Conservation (phyloP, 2,888 invertebrate genomes). For the Ormyrus pomaceus region DNA sequence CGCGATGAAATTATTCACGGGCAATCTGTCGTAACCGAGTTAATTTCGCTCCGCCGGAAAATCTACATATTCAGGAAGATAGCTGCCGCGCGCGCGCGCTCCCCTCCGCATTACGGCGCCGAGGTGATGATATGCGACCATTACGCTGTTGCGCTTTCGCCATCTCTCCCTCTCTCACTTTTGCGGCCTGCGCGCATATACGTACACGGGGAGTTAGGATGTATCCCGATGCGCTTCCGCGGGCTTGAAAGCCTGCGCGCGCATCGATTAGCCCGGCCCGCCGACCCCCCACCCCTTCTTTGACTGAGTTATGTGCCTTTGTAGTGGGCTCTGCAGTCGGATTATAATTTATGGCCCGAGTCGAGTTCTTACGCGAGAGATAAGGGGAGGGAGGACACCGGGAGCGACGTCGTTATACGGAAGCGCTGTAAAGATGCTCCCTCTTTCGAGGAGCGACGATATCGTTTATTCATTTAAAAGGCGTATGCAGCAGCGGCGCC, state of each 20-base stretch:
- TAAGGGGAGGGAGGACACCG: background rate
- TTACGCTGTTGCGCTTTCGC: constrained; percentile 50
- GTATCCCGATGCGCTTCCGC: constrained; percentile 44
- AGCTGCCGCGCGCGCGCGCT: constrained; percentile 37
- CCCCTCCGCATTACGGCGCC: constrained; percentile 38
- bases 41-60: constrained; percentile 65
- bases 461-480: constrained; percentile 45
- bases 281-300: too few relatives aligned
- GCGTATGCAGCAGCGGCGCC: background rate
- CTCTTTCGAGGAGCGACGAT: background rate
- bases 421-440: constrained; percentile 10
- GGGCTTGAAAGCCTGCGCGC: constrained; percentile 32
- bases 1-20: constrained; percentile 71
- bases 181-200: background rate
- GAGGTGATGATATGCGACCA: constrained; percentile 59
- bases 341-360: constrained; percentile 45
- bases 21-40: constrained; percentile 73
- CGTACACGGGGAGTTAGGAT: background rate
- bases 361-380: constrained; percentile 13
- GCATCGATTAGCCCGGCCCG: constrained; percentile 44
- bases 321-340: constrained; percentile 9
- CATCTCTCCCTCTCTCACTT: constrained; percentile 1
- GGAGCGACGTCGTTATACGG: constrained; percentile 18
- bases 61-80: constrained; percentile 61
- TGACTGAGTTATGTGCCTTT: constrained; percentile 44